These are phyloP conservation scores for Labia minor DNA, from an alignment of 2,888 invertebrate species.

Conservation along the genomic window DNA sequence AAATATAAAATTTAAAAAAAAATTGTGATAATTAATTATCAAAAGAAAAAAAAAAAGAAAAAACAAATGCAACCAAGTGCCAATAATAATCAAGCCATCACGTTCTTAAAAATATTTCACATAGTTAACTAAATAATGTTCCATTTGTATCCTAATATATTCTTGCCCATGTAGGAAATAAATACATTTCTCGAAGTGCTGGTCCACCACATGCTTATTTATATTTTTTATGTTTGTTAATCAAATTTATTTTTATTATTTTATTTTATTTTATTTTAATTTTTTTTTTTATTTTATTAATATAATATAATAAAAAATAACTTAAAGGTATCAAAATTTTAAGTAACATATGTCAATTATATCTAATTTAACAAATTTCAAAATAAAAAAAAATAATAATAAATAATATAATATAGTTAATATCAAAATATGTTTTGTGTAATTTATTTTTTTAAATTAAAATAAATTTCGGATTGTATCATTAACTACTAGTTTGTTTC, in stretches of 20 bases:
- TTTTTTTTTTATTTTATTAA: not conserved
- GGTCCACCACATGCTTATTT: slow-evolving; percentile 13
- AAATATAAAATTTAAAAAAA: too few species aligned
- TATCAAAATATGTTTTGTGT: not conserved
- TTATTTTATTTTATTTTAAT: not conserved
- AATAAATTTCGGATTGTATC: not conserved
- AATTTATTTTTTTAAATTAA: not conserved
- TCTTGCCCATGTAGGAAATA: not conserved
- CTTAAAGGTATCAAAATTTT: too few species aligned
- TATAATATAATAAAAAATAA: not conserved
- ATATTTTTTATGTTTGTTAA: not conserved
- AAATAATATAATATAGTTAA: not conserved
- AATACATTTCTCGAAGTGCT: not conserved
- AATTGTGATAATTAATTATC: not conserved
- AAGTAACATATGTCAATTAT: not conserved
- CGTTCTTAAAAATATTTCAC: not conserved
- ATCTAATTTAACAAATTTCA: not conserved
- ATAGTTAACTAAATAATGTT: not conserved
- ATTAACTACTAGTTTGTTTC: not conserved
- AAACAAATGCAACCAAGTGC: not conserved
- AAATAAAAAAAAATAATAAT: not conserved
- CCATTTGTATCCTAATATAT: not conserved
- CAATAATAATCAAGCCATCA: not conserved
- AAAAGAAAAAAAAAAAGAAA: not conserved
- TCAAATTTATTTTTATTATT: too few species aligned